These are phyloP conservation scores for Carassius carassius DNA, from an alignment of 2,113 vertebrate species.

Conservation along the genomic window DNA sequence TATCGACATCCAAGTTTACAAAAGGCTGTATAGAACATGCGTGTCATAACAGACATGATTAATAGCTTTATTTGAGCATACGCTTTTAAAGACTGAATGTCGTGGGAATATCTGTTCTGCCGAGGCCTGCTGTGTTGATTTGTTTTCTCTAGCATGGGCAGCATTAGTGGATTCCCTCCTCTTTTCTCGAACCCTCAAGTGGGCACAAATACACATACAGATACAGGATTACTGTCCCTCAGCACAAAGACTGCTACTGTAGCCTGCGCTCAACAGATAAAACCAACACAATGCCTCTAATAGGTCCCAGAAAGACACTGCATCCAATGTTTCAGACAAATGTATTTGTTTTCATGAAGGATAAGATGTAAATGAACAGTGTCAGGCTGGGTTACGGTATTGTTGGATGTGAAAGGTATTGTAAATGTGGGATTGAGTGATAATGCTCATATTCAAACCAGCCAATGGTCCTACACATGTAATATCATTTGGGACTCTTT, in stretches of 20 bases:
- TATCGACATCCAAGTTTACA: neutral
- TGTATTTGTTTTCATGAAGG: slow-evolving; percentile 48
- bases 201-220: slow-evolving; percentile 35
- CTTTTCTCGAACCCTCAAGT: slow-evolving; percentile 31
- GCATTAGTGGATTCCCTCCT: slow-evolving; percentile 36
- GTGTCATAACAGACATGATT: slow-evolving; percentile 25
- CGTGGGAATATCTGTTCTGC: slow-evolving; percentile 44
- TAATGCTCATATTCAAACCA: slow-evolving; percentile 48
- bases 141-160: slow-evolving; percentile 35
- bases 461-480: slow-evolving; percentile 30
- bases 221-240: slow-evolving; percentile 44
- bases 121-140: slow-evolving; percentile 45
- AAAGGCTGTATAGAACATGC: neutral
- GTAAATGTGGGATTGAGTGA: slow-evolving; percentile 54
- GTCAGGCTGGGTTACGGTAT: slow-evolving; percentile 51
- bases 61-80: slow-evolving; percentile 46
- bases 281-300: slow-evolving; percentile 54
- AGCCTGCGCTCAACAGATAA: slow-evolving; percentile 57
- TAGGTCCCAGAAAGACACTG: slow-evolving; percentile 42
- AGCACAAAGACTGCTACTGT: slow-evolving; percentile 43
- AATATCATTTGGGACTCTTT: slow-evolving; percentile 28
- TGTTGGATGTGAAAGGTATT: slow-evolving; percentile 50
- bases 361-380: slow-evolving; percentile 48
- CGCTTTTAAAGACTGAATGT: slow-evolving; percentile 38
- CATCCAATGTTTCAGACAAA: slow-evolving; percentile 50